phyloP scores from a whole-genome alignment of 2,888 invertebrate genomes.

The Andrena bucephala region DNA sequence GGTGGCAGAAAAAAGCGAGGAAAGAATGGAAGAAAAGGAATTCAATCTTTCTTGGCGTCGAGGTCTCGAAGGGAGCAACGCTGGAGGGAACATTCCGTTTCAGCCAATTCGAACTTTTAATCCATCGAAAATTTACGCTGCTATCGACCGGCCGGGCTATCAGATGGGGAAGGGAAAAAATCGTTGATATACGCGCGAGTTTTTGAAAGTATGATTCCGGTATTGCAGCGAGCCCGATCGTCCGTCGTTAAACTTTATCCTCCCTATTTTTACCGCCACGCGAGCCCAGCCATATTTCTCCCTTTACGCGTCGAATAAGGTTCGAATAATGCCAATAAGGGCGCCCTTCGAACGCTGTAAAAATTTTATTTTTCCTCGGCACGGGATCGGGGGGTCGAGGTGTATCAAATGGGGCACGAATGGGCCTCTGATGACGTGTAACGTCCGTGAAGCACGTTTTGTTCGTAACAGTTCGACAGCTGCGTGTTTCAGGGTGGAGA shows the following conservation, averaged over 20 bases:
- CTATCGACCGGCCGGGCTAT: neutral
- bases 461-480: slow-evolving; percentile 21
- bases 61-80: neutral
- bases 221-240: slow-evolving; percentile 12
- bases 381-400: neutral
- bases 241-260: slow-evolving; percentile 31
- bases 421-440: slow-evolving; percentile 27
- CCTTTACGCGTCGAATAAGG: slow-evolving; percentile 14
- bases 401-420: slow-evolving; percentile 25
- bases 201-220: slow-evolving; percentile 28
- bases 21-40: neutral
- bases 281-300: slow-evolving; percentile 23
- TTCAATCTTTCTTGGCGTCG: slow-evolving; percentile 19
- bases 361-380: slow-evolving; percentile 51
- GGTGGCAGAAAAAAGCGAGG: neutral
- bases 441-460: slow-evolving; percentile 38
- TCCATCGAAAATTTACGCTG: slow-evolving; percentile 10
- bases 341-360: slow-evolving; percentile 28
- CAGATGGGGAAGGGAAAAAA: neutral
- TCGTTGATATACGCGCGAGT: neutral
- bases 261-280: slow-evolving; percentile 17
- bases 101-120: slow-evolving; percentile 18
- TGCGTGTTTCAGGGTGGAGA: too few species aligned
- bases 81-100: neutral
- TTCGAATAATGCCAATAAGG: slow-evolving; percentile 48